These are phyloP conservation scores for Ericerus pela DNA, from an alignment of 1,140 invertebrate species.

Conservation along the genomic window DNA sequence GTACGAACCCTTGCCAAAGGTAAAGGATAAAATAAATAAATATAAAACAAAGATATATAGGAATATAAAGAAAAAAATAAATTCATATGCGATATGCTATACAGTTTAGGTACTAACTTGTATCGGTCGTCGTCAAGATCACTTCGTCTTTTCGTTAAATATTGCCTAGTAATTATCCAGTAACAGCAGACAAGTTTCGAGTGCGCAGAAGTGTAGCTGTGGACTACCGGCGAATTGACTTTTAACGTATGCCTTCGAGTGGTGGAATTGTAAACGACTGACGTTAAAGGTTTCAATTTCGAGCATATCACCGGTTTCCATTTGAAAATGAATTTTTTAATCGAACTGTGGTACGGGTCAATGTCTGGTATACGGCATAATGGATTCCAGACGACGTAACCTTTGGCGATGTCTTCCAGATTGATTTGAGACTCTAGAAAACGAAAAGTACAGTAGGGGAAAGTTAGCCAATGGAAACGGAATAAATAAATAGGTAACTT, in stretches of 20 bases:
- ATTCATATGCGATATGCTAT: not conserved
- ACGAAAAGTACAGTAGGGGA: too few relatives aligned
- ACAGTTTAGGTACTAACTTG: not conserved
- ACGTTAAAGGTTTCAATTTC: slow-evolving; percentile 33
- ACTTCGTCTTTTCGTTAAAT: not conserved
- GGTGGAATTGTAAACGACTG: not conserved
- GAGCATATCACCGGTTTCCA: slow-evolving; percentile 41
- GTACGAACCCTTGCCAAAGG: too few relatives aligned
- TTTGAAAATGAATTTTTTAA: slow-evolving; percentile 41
- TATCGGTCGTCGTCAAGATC: slow-evolving; percentile 15
- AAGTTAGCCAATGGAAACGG: too few relatives aligned
- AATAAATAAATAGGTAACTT: too few relatives aligned
- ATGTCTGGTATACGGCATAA: slow-evolving; percentile 51
- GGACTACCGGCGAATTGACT: not conserved
- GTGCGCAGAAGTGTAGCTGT: not conserved
- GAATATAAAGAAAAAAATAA: not conserved
- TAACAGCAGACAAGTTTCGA: slow-evolving; percentile 15
- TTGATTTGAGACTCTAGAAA: not conserved
- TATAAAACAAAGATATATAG: not conserved
- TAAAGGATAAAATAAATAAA: too few relatives aligned
- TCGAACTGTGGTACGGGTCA: slow-evolving; percentile 47
- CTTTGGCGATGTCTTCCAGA: slow-evolving; percentile 23
- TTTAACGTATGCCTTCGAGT: slow-evolving; percentile 6
- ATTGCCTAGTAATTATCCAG: slow-evolving; percentile 8
- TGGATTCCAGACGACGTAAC: slow-evolving; percentile 49